A percentile compares a stretch with the other conserved stretches of the same genome.
Evolutionary conservation across 2,888 invertebrate species (phyloP).

Genomic region (Drymonia ruficornis): DNA sequence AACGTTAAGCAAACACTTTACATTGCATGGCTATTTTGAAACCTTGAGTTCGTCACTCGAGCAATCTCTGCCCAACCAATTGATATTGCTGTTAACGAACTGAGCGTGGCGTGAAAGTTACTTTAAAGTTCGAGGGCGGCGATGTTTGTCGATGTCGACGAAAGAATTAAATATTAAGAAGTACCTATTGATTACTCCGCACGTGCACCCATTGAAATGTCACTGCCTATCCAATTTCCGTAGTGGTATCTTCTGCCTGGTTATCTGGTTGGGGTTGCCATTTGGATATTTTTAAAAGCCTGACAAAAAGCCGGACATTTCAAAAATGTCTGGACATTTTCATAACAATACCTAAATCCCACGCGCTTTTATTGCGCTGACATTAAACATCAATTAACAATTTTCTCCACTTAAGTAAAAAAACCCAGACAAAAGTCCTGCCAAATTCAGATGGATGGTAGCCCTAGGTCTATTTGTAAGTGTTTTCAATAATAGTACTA

Average conservation of each 20-base stretch:
- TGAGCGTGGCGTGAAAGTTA: conserved; percentile 28
- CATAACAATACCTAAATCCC: too few species aligned
- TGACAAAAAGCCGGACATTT: too few species aligned
- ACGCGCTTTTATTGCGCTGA: too few species aligned
- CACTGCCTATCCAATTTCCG: background rate
- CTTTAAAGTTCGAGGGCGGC: conserved; percentile 48
- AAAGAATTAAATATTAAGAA: conserved; percentile 40
- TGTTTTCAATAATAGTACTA: too few species aligned
- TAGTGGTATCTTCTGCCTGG: background rate
- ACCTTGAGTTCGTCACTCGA: conserved; percentile 35
- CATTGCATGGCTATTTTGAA: conserved; percentile 12
- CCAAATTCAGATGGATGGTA: too few species aligned
- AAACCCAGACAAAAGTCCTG: too few species aligned
- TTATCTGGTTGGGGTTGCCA: too few species aligned
- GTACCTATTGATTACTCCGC: conserved; percentile 44
- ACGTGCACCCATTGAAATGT: conserved; percentile 39
- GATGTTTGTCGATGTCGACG: conserved; percentile 34
- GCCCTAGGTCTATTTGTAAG: too few species aligned
- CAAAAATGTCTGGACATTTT: too few species aligned
- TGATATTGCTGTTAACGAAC: conserved; percentile 40
- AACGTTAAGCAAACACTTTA: background rate
- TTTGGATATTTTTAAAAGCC: too few species aligned
- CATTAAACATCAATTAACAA: too few species aligned
- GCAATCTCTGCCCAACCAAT: conserved; percentile 42
- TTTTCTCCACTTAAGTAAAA: too few species aligned